Evolutionary conservation across 2,113 vertebrate genomes (phyloP), one percentile per base, ranked within the genome.

Genomic region (Catharus fuscescens): DNA sequence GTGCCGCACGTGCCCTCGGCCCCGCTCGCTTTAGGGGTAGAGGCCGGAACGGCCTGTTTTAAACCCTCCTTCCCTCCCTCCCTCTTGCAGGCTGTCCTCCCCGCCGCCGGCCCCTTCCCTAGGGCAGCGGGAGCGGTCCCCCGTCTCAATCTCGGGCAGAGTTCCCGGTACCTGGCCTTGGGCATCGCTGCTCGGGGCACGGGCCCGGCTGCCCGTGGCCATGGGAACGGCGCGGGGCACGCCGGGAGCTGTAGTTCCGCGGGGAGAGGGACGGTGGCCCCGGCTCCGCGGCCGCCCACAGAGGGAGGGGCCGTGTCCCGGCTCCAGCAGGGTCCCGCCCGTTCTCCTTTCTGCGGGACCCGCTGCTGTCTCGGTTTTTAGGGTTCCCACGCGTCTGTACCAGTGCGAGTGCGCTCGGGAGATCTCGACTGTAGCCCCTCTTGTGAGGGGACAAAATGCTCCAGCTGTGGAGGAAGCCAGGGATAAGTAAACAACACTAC

Each of bases 191-290:
- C 34, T 8, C 21, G 8, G 44, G 29, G 19, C 29, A 21, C 23
- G 25, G 67, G 71, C 29, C 70, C 12, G 28, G 42, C 69, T 29
- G 44, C 32, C 14, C 28, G 95, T 97, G 92, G 70, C 95, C 94
- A 95, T 95, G 88, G 97, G 66, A 95, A 67, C 96, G 32, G 70
- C 86, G 92, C 76, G 54, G 7, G 71, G 93, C 77, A 32, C 88
- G n/a, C 71, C 88, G 98, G 98, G 97, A 96, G 67, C 10, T 91
- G 97, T 97, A 98, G 98, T 98, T 96, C 54, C 29, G 8, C 2
- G 6, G 4, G 2, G 4, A 3, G 19, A 3, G 8, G 5, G 6
- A 11, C 24, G 31, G 61, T 26, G 50, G 13, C 13, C 48, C 6
- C 3, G 19, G 32, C 19, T 38, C 31, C 28, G 28, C 20, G 28